phyloP scores from a whole-genome alignment of 2,113 vertebrate species.

The Odobenus rosmarus region DNA sequence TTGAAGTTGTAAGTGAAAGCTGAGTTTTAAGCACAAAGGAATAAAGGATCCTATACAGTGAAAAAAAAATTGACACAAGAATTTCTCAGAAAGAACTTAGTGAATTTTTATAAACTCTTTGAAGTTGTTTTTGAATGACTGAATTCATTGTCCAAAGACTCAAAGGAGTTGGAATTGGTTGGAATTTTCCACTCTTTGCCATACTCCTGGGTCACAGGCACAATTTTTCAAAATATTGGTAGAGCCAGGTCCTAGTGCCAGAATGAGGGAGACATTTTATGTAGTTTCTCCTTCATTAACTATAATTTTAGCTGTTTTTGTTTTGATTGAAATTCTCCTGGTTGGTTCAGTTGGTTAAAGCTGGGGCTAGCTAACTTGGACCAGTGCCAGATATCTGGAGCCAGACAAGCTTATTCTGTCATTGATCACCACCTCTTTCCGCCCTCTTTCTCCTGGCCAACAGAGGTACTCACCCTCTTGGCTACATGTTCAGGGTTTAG shows the following conservation, averaged over 20 bases:
- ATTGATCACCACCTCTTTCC: neutral
- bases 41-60: neutral
- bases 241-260: neutral
- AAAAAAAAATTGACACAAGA: slow-evolving; percentile 41
- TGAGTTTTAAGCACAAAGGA: slow-evolving; percentile 40
- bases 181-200: slow-evolving; percentile 4
- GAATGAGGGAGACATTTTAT: neutral
- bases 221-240: neutral
- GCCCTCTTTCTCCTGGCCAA: neutral
- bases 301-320: neutral
- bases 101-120: slow-evolving; percentile 53
- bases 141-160: slow-evolving; percentile 58
- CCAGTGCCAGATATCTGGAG: neutral
- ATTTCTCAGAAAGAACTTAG: slow-evolving; percentile 47
- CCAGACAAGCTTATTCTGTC: neutral
- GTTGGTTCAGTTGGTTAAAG: neutral
- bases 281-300: neutral
- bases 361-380: neutral
- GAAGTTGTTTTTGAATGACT: slow-evolving; percentile 61
- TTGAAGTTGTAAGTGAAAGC: neutral
- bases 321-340: slow-evolving; percentile 18
- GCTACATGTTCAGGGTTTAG: neutral
- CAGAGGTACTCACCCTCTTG: neutral
- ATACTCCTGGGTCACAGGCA: neutral
- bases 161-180: neutral